phyloP scores from a whole-genome alignment of 2,888 invertebrate species.

The Branchipolynoe longqiensis region DNA sequence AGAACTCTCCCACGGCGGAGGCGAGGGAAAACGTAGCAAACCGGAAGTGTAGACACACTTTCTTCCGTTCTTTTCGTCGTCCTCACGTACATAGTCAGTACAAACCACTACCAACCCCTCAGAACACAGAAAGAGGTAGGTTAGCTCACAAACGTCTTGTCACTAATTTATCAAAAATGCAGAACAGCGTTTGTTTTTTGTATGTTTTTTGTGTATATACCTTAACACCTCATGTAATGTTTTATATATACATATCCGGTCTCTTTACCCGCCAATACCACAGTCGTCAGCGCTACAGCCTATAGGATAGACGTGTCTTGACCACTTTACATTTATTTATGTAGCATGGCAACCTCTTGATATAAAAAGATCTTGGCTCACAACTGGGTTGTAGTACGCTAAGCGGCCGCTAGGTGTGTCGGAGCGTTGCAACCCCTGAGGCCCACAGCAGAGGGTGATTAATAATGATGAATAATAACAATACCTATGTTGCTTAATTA shows the following conservation, averaged over 20 bases:
- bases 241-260: too few species aligned
- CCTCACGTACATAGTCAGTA: too few species aligned
- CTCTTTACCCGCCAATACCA: too few species aligned
- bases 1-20: neutral
- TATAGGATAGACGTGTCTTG: too few species aligned
- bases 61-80: slow-evolving; percentile 16
- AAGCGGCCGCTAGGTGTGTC: slow-evolving; percentile 14
- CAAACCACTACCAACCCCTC: slow-evolving; percentile 8
- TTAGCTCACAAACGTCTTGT: slow-evolving; percentile 34
- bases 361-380: slow-evolving; percentile 45
- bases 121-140: slow-evolving; percentile 29
- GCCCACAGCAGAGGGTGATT: neutral
- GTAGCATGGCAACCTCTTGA: neutral
- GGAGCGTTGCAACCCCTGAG: neutral
- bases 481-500: neutral
- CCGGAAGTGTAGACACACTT: slow-evolving; percentile 41
- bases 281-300: too few species aligned
- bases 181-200: slow-evolving; percentile 34
- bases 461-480: too few species aligned
- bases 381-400: slow-evolving; percentile 31
- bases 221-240: neutral
- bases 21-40: slow-evolving; percentile 41
- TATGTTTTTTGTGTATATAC: too few species aligned
- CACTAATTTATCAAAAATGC: slow-evolving; percentile 19
- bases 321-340: neutral